These are phyloP conservation scores for Ips typographus DNA, from an alignment of 1,140 invertebrate genomes.

Conservation along the genomic window DNA sequence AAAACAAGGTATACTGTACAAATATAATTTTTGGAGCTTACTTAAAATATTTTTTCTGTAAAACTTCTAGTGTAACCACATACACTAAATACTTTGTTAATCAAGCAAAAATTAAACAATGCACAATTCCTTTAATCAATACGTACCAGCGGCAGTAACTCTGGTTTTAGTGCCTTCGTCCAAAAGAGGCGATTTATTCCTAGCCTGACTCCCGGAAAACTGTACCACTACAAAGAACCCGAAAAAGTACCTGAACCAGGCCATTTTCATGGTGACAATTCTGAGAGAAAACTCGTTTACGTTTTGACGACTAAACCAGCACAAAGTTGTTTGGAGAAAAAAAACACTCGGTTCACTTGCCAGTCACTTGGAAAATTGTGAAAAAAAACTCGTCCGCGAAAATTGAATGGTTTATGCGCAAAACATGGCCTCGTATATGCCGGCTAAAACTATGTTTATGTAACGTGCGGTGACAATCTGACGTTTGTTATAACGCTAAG, in stretches of 20 bases:
- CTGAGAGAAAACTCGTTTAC: background rate
- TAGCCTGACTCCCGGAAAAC: slow-evolving; percentile 31
- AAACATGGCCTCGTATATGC: slow-evolving; percentile 21
- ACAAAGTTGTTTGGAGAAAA: too few relatives aligned
- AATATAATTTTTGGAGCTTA: too few relatives aligned
- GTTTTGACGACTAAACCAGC: too few relatives aligned
- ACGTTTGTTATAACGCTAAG: slow-evolving; percentile 33
- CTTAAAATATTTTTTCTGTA: too few relatives aligned
- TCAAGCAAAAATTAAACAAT: too few relatives aligned
- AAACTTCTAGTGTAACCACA: too few relatives aligned
- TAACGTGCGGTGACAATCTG: slow-evolving; percentile 33
- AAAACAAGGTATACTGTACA: too few relatives aligned
- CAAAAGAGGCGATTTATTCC: slow-evolving; percentile 44
- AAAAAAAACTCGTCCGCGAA: background rate
- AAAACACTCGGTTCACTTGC: too few relatives aligned
- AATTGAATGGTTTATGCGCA: slow-evolving; percentile 25
- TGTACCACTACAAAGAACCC: slow-evolving; percentile 28
- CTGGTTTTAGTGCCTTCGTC: slow-evolving; percentile 41
- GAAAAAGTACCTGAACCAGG: slow-evolving; percentile 22
- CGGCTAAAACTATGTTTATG: slow-evolving; percentile 27
- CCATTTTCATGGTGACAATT: slow-evolving; percentile 14
- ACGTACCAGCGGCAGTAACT: slow-evolving; percentile 47
- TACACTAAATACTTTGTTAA: too few relatives aligned
- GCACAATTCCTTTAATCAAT: too few relatives aligned
- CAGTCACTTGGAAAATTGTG: too few relatives aligned